Base-by-base conservation (phyloP, 2,888 invertebrate species). In the Endotricha flammealis region DNA sequence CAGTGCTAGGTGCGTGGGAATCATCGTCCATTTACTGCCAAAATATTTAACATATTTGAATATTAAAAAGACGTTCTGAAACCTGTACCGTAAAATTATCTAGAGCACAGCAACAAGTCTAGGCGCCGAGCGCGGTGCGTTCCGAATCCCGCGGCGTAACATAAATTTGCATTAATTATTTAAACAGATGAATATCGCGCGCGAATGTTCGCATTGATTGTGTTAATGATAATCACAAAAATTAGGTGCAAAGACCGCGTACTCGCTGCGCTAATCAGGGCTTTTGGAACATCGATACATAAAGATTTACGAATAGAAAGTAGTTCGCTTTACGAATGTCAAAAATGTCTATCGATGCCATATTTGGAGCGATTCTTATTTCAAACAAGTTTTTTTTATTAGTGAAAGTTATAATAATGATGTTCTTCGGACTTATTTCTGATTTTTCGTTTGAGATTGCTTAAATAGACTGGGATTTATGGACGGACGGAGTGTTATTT, bases 381-480 rank as follows among this genome's bases (percentile, higher is more conserved):
- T 35, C 22, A 5, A 35, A 29, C 22, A 22, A 38, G 50, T 48
- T 47, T 47, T 51, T 56, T 53, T 59, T 60, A 53, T 54, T 59
- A 60, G 45, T 52, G 57, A 60, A 64, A 65, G 59, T 58, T 58
- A 58, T 62, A 55, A 60, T 55, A 69, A 59, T 58, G 64, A 71
- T 69, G 70, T 66, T 73, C 70, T 69, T 70, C 63, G 69, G n/a
- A 66, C 58, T 75, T 77, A 80, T 80, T 80, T 78, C 64, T 71
- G 81, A 82, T 81, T 81, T 81, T 85, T 83, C 74, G 70, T 78
- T 74, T 62, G 70, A 74, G 76, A 77, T 80, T 71, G 72, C 72
- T 76, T 82, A 85, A 86, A 86, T 83, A 83, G 86, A 85, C 72
- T 65, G 57, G 67, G 71, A 86, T 85, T 86, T 85, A 86, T 82